A percentile compares a stretch with the other conserved stretches of the same genome.
These are phyloP conservation scores for Heliocidaris erythrogramma DNA, from an alignment of 35 echinoderm and acorn worm genomes.

Conservation along the genomic window DNA sequence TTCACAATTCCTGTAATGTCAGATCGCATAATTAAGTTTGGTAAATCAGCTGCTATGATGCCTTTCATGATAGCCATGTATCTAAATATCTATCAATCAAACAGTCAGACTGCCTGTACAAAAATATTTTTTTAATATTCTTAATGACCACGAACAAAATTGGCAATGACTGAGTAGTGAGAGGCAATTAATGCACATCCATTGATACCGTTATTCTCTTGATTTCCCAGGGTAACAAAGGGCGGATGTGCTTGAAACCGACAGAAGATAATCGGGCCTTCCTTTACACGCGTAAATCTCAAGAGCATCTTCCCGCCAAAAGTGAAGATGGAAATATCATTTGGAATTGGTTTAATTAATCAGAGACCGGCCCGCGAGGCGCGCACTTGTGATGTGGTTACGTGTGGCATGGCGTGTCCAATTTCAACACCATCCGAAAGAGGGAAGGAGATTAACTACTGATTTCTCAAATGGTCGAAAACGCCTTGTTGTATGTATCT, in stretches of 20 bases:
- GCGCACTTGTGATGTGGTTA: background rate
- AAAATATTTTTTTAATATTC: no score
- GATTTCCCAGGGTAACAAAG: background rate
- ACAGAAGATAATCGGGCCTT: background rate
- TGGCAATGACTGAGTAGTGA: background rate
- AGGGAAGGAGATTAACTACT: background rate
- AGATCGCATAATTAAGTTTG: no score
- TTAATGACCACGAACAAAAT: background rate
- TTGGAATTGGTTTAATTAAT: conserved; percentile 13
- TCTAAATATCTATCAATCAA: no score
- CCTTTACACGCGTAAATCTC: background rate
- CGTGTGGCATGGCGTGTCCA: background rate
- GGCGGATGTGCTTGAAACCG: background rate
- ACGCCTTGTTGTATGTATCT: background rate
- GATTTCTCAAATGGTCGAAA: background rate
- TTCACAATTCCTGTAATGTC: no score
- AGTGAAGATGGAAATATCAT: background rate
- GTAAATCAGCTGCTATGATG: no score
- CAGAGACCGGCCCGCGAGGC: conserved; percentile 2
- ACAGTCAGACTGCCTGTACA: no score
- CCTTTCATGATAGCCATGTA: no score
- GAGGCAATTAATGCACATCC: background rate
- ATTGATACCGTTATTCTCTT: background rate
- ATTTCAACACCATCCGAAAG: background rate
- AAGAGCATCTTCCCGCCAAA: background rate